Percentiles rank a stretch among this genome's conserved stretches.
Evolutionary conservation across 2,113 vertebrate genomes (phyloP).

Genomic region (Picathartes gymnocephalus): DNA sequence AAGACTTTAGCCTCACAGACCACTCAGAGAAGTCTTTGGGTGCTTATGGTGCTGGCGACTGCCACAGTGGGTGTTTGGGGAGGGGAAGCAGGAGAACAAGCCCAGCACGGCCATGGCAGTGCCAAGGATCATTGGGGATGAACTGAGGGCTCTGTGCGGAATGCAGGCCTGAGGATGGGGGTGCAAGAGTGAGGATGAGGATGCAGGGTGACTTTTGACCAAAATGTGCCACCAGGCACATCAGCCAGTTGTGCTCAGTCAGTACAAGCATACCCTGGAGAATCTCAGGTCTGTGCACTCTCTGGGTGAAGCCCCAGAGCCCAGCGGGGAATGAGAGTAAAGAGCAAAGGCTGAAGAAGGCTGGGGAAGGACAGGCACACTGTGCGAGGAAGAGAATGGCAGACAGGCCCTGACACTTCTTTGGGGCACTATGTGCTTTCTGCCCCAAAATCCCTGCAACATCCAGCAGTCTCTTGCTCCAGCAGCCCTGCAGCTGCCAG

Average conservation of each 20-base stretch:
- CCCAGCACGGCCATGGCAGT: not conserved
- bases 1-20: not conserved
- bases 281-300: not conserved
- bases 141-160: not conserved
- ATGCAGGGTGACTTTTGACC: not conserved
- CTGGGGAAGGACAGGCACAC: not conserved
- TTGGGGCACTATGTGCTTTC: rapidly evolving
- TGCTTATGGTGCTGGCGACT: not conserved
- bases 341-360: not conserved
- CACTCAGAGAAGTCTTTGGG: not conserved
- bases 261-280: too few species aligned
- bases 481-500: not conserved
- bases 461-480: not conserved
- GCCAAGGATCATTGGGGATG: not conserved
- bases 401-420: not conserved
- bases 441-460: not conserved
- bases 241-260: not conserved
- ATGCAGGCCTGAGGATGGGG: not conserved
- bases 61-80: rapidly evolving
- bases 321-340: not conserved
- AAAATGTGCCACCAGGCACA: not conserved
- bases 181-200: not conserved
- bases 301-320: not conserved
- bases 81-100: rapidly evolving
- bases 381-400: not conserved